These are phyloP conservation scores for Bos javanicus DNA, from an alignment of 2,113 vertebrate species.

Conservation along the genomic window DNA sequence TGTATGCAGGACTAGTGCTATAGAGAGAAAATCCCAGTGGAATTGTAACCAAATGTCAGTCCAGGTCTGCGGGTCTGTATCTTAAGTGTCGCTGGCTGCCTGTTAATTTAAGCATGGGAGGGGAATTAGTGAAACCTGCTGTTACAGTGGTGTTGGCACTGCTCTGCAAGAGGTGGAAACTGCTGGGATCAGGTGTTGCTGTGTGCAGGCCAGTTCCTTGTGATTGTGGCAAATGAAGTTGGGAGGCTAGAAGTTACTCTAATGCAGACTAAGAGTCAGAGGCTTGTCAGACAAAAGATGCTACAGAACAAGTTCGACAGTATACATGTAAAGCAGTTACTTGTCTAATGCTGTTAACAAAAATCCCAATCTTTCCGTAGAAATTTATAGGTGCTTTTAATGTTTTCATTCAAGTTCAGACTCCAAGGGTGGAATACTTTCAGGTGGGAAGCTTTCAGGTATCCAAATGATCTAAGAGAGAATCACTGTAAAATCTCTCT, in stretches of 20 bases:
- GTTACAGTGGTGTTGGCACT: constrained; percentile 29
- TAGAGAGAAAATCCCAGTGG: constrained; percentile 24
- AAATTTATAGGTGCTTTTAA: not conserved
- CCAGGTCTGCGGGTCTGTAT: constrained; percentile 45
- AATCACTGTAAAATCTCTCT: not conserved
- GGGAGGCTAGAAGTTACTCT: constrained; percentile 8
- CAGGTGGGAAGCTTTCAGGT: not conserved
- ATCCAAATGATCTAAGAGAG: not conserved
- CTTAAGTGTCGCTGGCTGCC: constrained; percentile 13
- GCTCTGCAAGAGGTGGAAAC: not conserved
- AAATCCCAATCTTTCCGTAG: not conserved
- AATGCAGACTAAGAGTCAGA: constrained; percentile 38
- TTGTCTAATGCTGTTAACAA: not conserved
- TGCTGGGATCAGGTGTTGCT: constrained; percentile 44
- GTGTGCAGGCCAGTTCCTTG: constrained; percentile 38
- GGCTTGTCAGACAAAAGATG: constrained; percentile 32
- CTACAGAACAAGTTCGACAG: not conserved
- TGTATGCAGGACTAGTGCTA: not conserved
- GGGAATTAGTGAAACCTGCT: constrained; percentile 34
- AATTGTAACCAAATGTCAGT: constrained; percentile 60
- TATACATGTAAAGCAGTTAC: not conserved
- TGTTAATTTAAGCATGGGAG: not conserved
- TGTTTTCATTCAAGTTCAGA: not conserved
- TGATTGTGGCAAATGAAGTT: constrained; percentile 27
- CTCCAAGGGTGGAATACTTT: not conserved